Conservation (phyloP, 2,888 invertebrate genomes). For the Microdon myrmicae region DNA sequence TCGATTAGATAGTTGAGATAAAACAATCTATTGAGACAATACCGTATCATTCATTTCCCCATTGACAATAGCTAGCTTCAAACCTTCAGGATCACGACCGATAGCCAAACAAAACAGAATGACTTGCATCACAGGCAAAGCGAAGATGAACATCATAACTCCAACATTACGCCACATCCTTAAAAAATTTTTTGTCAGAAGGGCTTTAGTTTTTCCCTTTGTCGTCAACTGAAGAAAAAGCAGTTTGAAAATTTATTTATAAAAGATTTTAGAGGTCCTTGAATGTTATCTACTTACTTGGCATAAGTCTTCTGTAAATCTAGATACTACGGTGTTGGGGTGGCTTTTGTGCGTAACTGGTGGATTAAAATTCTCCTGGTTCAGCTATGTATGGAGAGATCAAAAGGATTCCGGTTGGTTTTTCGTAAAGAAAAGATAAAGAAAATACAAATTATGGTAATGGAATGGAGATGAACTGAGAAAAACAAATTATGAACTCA, state of each 20-base stretch:
- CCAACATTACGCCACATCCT: constrained; percentile 93
- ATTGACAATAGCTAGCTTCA: constrained; percentile 83
- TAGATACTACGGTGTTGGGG: too few species aligned
- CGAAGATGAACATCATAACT: constrained; percentile 93
- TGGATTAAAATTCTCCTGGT: constrained; percentile 61
- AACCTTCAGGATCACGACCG: constrained; percentile 85
- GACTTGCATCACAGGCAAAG: constrained; percentile 93
- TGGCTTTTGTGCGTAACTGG: constrained; percentile 60
- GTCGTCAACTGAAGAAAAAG: constrained; percentile 79
- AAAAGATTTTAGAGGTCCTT: too few species aligned
- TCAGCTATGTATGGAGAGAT: constrained; percentile 56
- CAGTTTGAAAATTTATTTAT: too few species aligned
- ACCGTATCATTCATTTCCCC: constrained; percentile 71
- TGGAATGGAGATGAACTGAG: constrained; percentile 5
- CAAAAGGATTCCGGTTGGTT: constrained; percentile 29
- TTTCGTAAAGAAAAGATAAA: constrained; percentile 23
- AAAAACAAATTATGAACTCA: background rate
- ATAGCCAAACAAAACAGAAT: constrained; percentile 93
- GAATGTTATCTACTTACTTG: too few species aligned
- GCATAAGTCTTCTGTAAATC: too few species aligned
- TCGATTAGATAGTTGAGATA: background rate
- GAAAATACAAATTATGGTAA: constrained; percentile 26
- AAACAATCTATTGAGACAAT: constrained; percentile 7
- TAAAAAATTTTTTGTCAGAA: constrained; percentile 88
- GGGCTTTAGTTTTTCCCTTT: constrained; percentile 84